Conservation (phyloP, 2,888 invertebrate species). For the Rhamnusium bicolor region DNA sequence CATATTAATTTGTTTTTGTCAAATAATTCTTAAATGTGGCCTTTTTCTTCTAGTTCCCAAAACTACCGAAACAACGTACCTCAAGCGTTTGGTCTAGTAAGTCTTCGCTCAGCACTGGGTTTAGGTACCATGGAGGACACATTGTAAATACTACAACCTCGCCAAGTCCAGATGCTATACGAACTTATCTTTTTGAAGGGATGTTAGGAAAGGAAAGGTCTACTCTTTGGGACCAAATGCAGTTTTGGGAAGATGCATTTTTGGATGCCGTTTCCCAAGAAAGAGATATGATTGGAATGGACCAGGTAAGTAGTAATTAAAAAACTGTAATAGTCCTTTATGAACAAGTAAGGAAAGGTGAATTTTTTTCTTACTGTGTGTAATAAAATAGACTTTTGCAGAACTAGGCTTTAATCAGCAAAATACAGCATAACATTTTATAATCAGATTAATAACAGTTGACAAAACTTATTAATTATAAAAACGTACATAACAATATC, state of each 20-base stretch:
- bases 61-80: conserved; percentile 83
- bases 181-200: conserved; percentile 95
- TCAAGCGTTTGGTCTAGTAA: conserved; percentile 95
- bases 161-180: conserved; percentile 91
- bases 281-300: conserved; percentile 99
- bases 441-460: no score
- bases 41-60: conserved; percentile 75
- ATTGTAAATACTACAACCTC: conserved; percentile 88
- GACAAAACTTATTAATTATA: no score
- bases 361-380: no score
- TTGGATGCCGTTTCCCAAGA: conserved; percentile 98
- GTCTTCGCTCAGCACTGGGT: conserved; percentile 89
- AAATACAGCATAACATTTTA: no score
- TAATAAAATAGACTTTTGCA: no score
- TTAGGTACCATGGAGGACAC: conserved; percentile 90
- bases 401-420: no score
- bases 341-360: no score
- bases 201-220: conserved; percentile 87
- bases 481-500: no score
- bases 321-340: no score
- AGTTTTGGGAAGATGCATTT: conserved; percentile 99
- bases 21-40: background rate
- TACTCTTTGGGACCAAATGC: conserved; percentile 98
- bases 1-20: no score
- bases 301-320: conserved; percentile 77